Evolutionary conservation across 1,140 invertebrate species (phyloP).

Genomic region (Drosophila mauritiana): DNA sequence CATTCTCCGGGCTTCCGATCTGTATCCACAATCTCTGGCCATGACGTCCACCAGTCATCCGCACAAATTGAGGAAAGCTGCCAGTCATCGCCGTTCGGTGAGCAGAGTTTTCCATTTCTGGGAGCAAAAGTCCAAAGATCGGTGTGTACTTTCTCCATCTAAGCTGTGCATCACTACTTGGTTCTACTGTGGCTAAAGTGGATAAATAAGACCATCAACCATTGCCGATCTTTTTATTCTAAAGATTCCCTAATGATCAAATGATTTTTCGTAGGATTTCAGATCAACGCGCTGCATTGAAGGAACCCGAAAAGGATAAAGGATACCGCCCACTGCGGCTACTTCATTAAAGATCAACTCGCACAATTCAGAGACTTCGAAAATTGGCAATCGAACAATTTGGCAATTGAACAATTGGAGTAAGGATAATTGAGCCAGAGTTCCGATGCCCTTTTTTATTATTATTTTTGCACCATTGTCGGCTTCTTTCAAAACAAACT

Average conservation of each 20-base stretch:
- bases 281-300: slow-evolving; percentile 1
- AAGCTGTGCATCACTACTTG: background rate
- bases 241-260: background rate
- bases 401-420: slow-evolving; percentile 28
- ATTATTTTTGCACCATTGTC: slow-evolving; percentile 12
- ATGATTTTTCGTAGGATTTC: background rate
- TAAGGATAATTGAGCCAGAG: slow-evolving; percentile 16
- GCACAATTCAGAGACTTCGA: slow-evolving; percentile 1
- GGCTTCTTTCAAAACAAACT: slow-evolving; percentile 54
- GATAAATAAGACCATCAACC: too few species aligned
- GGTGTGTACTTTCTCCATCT: background rate
- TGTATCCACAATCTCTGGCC: slow-evolving; percentile 11
- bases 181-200: too few species aligned
- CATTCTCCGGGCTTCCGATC: slow-evolving; percentile 29
- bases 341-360: slow-evolving; percentile 40
- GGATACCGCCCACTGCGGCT: slow-evolving; percentile 24
- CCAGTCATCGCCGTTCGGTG: slow-evolving; percentile 7
- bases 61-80: slow-evolving; percentile 61
- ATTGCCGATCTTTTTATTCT: background rate
- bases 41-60: slow-evolving; percentile 58
- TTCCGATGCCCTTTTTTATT: slow-evolving; percentile 4
- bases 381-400: slow-evolving; percentile 6
- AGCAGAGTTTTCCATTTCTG: background rate
- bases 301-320: background rate
- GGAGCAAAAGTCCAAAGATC: background rate